These are phyloP conservation scores for Ancistrus triradiatus DNA, from an alignment of 2,113 vertebrate genomes.

Conservation along the genomic window DNA sequence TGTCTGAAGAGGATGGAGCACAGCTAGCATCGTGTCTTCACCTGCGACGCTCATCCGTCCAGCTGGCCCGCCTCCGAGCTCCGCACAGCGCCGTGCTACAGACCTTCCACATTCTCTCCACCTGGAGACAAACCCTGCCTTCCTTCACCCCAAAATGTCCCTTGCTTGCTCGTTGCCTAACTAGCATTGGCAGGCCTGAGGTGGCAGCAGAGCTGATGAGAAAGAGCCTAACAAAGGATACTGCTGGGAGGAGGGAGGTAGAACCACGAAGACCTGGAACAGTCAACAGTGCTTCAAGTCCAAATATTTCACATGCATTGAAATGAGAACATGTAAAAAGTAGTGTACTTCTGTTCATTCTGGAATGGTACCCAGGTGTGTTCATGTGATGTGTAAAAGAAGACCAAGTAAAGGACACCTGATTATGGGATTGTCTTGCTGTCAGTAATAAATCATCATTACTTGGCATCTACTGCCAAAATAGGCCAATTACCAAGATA, in stretches of 20 bases:
- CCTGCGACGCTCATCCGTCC: slow-evolving; percentile 69
- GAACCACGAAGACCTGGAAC: background rate
- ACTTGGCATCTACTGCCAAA: no score
- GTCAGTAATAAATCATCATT: no score
- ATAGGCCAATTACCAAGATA: no score
- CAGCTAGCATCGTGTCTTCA: slow-evolving; percentile 61
- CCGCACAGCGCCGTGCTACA: slow-evolving; percentile 67
- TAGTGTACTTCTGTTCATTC: no score
- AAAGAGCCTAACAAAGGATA: slow-evolving; percentile 21
- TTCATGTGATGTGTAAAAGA: no score
- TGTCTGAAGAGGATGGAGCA: slow-evolving; percentile 59
- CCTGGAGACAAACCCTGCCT: slow-evolving; percentile 79
- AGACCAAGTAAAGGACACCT: no score
- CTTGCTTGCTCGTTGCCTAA: slow-evolving; percentile 72
- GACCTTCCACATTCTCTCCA: slow-evolving; percentile 75
- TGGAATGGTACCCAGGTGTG: no score
- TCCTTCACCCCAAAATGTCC: slow-evolving; percentile 64
- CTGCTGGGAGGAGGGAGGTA: background rate
- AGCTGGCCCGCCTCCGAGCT: slow-evolving; percentile 74
- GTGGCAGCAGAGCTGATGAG: slow-evolving; percentile 67
- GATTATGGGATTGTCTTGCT: no score
- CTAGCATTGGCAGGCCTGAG: slow-evolving; percentile 73
- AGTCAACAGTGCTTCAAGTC: background rate
- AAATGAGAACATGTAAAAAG: background rate
- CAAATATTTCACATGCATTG: background rate